Percentiles rank a stretch among this genome's conserved stretches.
Evolutionary conservation across 2,888 invertebrate genomes (phyloP).

Genomic region (Baronia brevicornis): DNA sequence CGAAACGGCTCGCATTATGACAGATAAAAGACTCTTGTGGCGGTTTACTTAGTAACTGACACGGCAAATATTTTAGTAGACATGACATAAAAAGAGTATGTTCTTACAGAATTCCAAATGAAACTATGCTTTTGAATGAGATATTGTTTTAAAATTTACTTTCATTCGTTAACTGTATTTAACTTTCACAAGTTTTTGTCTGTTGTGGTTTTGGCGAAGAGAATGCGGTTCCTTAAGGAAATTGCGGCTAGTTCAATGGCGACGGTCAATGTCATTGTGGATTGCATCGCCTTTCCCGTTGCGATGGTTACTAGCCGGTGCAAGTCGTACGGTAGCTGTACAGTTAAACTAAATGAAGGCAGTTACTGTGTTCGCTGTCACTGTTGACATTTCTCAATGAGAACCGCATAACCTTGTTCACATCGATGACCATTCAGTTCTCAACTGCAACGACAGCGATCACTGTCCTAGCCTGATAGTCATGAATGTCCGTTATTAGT

Average conservation of each 20-base stretch:
- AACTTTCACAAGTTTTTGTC: slow-evolving; percentile 39
- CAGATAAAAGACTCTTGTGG: slow-evolving; percentile 62
- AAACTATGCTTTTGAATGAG: slow-evolving; percentile 28
- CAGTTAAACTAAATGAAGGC: slow-evolving; percentile 57
- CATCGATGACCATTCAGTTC: slow-evolving; percentile 37
- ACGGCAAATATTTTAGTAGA: slow-evolving; percentile 52
- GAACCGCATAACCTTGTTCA: slow-evolving; percentile 55
- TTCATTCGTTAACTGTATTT: slow-evolving; percentile 26
- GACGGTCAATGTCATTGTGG: slow-evolving; percentile 29
- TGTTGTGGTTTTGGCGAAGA: slow-evolving; percentile 35
- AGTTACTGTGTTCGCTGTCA: slow-evolving; percentile 48
- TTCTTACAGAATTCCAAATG: slow-evolving; percentile 42
- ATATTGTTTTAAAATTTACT: slow-evolving; percentile 33
- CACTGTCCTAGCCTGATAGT: too few relatives aligned
- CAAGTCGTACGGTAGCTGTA: slow-evolving; percentile 56
- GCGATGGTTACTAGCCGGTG: slow-evolving; percentile 44
- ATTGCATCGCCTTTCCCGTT: slow-evolving; percentile 50
- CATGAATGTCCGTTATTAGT: too few relatives aligned
- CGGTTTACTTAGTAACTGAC: slow-evolving; percentile 64
- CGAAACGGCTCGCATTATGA: slow-evolving; percentile 65
- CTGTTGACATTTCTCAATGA: slow-evolving; percentile 50
- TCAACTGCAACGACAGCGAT: slow-evolving; percentile 38
- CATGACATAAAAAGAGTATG: slow-evolving; percentile 51
- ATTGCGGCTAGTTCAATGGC: slow-evolving; percentile 40
- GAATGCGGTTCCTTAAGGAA: slow-evolving; percentile 46